Percentiles rank a stretch among this genome's conserved stretches.
phyloP scores from a whole-genome alignment of 2,113 vertebrate species.

The Antechinus stuartii region DNA sequence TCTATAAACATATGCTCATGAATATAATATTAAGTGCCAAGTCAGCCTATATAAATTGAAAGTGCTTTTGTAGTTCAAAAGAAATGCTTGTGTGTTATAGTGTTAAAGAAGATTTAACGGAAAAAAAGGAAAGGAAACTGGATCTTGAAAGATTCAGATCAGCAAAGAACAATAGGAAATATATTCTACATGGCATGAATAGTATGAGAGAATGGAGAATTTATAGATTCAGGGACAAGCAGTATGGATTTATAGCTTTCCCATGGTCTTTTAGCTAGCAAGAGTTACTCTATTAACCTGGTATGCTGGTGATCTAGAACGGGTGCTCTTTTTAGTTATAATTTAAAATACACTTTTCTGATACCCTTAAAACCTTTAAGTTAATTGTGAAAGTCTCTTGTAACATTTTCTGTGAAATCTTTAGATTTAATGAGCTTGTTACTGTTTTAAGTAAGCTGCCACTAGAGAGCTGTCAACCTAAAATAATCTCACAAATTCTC shows the following conservation, averaged over 20 bases:
- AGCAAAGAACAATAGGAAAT: slow-evolving; percentile 23
- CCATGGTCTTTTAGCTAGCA: slow-evolving; percentile 41
- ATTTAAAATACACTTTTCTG: slow-evolving; percentile 72
- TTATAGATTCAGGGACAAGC: slow-evolving; percentile 24
- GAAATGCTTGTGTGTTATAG: slow-evolving; percentile 19
- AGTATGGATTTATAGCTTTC: slow-evolving; percentile 27
- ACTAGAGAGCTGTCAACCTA: slow-evolving; percentile 74
- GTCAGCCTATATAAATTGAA: slow-evolving; percentile 28
- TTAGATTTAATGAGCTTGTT: slow-evolving; percentile 79
- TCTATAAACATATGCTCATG: neutral
- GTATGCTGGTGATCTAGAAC: slow-evolving; percentile 65
- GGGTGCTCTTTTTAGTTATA: slow-evolving; percentile 56
- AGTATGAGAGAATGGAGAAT: neutral
- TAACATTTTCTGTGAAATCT: slow-evolving; percentile 75
- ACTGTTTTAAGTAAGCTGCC: slow-evolving; percentile 77
- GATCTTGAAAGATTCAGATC: slow-evolving; percentile 48
- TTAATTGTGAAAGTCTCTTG: slow-evolving; percentile 76
- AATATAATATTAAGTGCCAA: slow-evolving; percentile 15
- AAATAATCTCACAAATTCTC: slow-evolving; percentile 76
- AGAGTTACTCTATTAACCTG: slow-evolving; percentile 56
- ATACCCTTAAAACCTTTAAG: slow-evolving; percentile 66
- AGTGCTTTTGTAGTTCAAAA: slow-evolving; percentile 15
- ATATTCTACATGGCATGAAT: neutral
- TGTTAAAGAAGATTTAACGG: slow-evolving; percentile 40
- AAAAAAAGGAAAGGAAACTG: slow-evolving; percentile 10